phyloP scores from a whole-genome alignment of 2,888 invertebrate species.

The Masnerella sp. region DNA sequence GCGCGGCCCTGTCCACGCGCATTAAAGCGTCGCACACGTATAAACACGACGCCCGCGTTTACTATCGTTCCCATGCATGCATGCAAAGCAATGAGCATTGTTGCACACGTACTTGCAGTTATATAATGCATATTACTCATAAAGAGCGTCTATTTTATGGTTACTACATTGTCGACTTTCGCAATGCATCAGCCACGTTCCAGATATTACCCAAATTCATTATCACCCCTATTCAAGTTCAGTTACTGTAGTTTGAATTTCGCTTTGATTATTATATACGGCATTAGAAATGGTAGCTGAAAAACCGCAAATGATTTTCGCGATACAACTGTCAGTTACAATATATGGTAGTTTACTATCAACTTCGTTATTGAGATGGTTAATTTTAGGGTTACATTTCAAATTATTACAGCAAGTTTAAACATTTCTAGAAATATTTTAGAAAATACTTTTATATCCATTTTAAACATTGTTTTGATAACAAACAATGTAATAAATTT shows the following conservation, averaged over 20 bases:
- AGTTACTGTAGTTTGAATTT: constrained; percentile 33
- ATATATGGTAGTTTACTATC: not conserved
- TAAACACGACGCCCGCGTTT: constrained; percentile 41
- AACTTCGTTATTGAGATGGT: too few relatives aligned
- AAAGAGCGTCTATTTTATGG: constrained; percentile 54
- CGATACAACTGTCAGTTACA: not conserved
- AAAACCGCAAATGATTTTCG: not conserved
- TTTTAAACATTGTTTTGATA: too few relatives aligned
- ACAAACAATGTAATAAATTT: too few relatives aligned
- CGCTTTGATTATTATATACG: constrained; percentile 27
- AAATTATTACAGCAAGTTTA: too few relatives aligned
- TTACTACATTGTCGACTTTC: constrained; percentile 49
- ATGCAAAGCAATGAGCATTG: constrained; percentile 55
- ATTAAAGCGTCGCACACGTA: constrained; percentile 54
- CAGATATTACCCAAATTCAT: constrained; percentile 52
- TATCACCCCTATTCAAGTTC: constrained; percentile 39
- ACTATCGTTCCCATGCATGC: constrained; percentile 56
- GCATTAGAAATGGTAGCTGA: constrained; percentile 6
- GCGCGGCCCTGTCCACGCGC: constrained; percentile 35
- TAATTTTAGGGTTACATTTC: too few relatives aligned
- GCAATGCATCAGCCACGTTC: constrained; percentile 43
- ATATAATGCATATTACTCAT: constrained; percentile 55
- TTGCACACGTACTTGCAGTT: constrained; percentile 55
- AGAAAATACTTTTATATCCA: too few relatives aligned
- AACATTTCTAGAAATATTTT: too few relatives aligned